Percentiles rank a stretch among this genome's conserved stretches.
phyloP scores from a whole-genome alignment of 2,797 vertebrate genomes.

The Pipistrellus pipistrellus region DNA sequence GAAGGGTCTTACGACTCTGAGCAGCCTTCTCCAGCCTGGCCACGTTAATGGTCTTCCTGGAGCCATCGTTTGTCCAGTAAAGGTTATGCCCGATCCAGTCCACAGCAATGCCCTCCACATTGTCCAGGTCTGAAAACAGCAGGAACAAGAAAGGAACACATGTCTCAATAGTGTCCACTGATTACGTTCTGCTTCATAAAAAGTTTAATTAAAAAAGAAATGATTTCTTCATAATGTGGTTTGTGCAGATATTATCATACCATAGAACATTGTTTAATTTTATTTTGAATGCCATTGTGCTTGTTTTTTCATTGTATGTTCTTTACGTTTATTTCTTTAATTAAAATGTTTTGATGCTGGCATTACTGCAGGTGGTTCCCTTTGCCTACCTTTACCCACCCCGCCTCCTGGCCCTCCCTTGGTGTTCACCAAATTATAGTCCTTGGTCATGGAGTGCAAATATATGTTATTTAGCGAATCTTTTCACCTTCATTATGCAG shows the following conservation, averaged over 20 bases:
- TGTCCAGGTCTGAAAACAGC: conserved; percentile 94
- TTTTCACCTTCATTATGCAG: too few relatives aligned
- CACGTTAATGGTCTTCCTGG: conserved; percentile 97
- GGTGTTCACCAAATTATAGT: too few relatives aligned
- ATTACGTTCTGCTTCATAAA: background rate
- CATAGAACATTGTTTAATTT: background rate
- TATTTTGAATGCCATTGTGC: background rate
- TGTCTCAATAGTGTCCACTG: background rate
- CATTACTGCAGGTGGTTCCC: too few relatives aligned
- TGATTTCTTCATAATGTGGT: background rate
- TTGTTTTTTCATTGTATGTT: too few relatives aligned
- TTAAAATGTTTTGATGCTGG: too few relatives aligned
- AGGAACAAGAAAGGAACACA: background rate
- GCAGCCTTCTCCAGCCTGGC: conserved; percentile 95
- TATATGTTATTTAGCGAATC: too few relatives aligned
- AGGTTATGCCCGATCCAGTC: conserved; percentile 99
- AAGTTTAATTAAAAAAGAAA: background rate
- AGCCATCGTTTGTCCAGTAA: conserved; percentile 99
- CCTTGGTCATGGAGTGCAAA: too few relatives aligned
- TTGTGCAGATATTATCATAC: background rate
- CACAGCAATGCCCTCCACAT: conserved; percentile 98
- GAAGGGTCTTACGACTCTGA: conserved; percentile 95
- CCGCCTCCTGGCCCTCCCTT: too few relatives aligned
- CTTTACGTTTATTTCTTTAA: too few relatives aligned
- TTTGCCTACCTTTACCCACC: too few relatives aligned